Conservation (phyloP, 2,113 vertebrate species). For the Charina bottae region DNA sequence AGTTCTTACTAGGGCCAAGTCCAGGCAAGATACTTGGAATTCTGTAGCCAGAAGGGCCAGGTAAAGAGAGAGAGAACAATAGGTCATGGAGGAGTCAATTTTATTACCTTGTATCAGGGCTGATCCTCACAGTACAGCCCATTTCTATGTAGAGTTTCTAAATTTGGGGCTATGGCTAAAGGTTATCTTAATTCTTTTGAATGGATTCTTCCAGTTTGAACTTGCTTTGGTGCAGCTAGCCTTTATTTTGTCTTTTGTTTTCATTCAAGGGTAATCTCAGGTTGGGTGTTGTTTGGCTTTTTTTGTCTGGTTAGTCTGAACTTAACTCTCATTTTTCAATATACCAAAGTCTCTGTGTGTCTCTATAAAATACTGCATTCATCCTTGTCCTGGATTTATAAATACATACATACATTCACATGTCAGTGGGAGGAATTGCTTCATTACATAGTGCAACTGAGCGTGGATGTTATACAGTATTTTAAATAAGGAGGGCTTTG, state of each 20-base stretch:
- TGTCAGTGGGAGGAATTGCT: not conserved
- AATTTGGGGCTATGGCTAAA: not conserved
- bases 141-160: not conserved
- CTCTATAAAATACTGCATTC: not conserved
- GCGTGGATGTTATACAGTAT: not conserved
- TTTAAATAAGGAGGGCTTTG: not conserved
- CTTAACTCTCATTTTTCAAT: not conserved
- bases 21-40: not conserved
- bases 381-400: not conserved
- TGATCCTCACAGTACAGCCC: not conserved
- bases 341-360: not conserved
- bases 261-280: not conserved
- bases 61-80: not conserved
- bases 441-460: not conserved
- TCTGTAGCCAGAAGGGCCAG: not conserved
- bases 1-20: not conserved
- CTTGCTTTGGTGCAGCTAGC: not conserved
- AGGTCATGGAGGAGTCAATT: not conserved
- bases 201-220: not conserved
- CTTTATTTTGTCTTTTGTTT: not conserved
- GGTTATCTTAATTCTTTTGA: not conserved
- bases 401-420: conserved; percentile 1
- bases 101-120: not conserved
- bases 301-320: not conserved
- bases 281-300: not conserved